Percentiles rank a stretch among this genome's conserved stretches.
Conservation (phyloP, 2,888 invertebrate genomes). For the Exocentrus adspersus region DNA sequence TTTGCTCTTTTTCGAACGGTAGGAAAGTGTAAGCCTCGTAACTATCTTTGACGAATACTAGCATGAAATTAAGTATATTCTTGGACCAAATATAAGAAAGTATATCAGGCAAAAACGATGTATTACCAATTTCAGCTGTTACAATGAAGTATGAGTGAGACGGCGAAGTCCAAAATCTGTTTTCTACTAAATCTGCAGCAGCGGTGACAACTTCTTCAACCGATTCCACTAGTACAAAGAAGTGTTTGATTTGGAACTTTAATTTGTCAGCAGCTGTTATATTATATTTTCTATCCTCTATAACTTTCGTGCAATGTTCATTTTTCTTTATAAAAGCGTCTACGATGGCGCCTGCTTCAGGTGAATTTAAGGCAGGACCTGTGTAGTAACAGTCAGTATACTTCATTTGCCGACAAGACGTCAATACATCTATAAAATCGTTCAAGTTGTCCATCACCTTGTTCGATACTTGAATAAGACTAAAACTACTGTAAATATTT, state of each 20-base stretch:
- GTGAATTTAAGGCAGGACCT: neutral
- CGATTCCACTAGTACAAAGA: constrained; percentile 2
- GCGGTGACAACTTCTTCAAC: neutral
- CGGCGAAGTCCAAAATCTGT: neutral
- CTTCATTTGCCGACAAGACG: neutral
- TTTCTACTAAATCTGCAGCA: neutral
- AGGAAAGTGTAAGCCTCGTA: neutral
- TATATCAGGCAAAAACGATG: neutral
- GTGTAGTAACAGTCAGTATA: neutral
- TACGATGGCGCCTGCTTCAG: neutral
- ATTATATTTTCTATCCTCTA: neutral
- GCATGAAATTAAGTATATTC: neutral
- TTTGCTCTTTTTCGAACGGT: neutral
- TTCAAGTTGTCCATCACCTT: neutral
- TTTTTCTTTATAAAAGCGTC: neutral
- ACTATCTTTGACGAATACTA: neutral
- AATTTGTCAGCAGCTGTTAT: neutral
- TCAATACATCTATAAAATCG: neutral
- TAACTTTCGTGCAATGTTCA: neutral
- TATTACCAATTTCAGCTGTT: neutral
- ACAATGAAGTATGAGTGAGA: neutral
- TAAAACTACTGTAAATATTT: neutral
- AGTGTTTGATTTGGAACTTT: neutral
- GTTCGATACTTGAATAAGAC: neutral
- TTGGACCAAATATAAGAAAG: neutral